These are phyloP conservation scores for Cephus runcator DNA, from an alignment of 2,888 invertebrate genomes.

Conservation along the genomic window DNA sequence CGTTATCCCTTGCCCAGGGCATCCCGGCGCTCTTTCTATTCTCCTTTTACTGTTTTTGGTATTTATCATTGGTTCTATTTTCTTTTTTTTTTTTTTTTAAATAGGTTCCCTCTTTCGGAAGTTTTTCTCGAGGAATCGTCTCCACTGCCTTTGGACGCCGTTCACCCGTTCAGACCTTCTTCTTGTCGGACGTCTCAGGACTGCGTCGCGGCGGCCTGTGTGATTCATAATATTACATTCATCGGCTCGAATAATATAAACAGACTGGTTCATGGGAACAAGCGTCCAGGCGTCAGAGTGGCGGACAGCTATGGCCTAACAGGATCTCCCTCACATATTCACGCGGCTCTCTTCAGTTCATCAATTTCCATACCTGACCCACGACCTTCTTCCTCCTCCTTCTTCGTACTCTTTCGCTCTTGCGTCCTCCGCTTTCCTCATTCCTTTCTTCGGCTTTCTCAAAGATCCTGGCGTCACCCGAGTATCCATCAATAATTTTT, in stretches of 20 bases:
- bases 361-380: constrained; percentile 36
- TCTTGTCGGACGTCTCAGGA: constrained; percentile 10
- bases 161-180: constrained; percentile 11
- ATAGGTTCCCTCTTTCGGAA: background rate
- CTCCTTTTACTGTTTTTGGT: constrained; percentile 27
- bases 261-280: constrained; percentile 42
- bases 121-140: background rate
- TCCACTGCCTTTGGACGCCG: background rate
- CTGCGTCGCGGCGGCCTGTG: constrained; percentile 45
- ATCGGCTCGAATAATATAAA: constrained; percentile 50
- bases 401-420: background rate
- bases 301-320: constrained; percentile 42
- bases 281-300: constrained; percentile 54
- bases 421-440: background rate
- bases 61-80: constrained; percentile 6
- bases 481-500: background rate
- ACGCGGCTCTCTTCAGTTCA: constrained; percentile 31
- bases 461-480: constrained; percentile 29
- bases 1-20: constrained; percentile 56
- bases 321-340: constrained; percentile 32
- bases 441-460: constrained; percentile 13
- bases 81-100: background rate
- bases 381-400: constrained; percentile 32
- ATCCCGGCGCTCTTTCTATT: constrained; percentile 26
- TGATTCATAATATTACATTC: constrained; percentile 56